These are phyloP conservation scores for Aythya baeri DNA, from an alignment of 2,113 vertebrate species.

Conservation along the genomic window DNA sequence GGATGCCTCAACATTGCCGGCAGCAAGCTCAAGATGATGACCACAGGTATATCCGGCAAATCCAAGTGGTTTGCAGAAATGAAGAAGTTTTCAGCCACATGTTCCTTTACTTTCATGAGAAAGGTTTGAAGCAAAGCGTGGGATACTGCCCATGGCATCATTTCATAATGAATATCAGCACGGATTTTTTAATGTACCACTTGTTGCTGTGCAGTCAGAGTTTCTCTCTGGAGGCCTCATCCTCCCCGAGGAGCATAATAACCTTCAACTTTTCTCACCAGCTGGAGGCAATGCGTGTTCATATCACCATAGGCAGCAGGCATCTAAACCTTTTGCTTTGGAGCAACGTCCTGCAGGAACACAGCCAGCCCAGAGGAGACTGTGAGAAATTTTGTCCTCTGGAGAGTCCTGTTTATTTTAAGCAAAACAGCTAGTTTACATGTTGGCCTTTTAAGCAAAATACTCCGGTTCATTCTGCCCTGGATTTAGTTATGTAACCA, in stretches of 20 bases:
- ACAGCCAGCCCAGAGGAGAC: slow-evolving; percentile 38
- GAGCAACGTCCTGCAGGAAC: slow-evolving; percentile 56
- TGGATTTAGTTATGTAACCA: slow-evolving; percentile 61
- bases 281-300: slow-evolving; percentile 32
- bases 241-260: not conserved
- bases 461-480: slow-evolving; percentile 56
- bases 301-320: not conserved
- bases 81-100: not conserved
- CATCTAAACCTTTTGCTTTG: slow-evolving; percentile 46
- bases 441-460: slow-evolving; percentile 71
- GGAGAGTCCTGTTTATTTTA: slow-evolving; percentile 71
- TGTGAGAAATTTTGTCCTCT: slow-evolving; percentile 68
- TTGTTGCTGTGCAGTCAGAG: not conserved
- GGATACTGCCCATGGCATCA: not conserved
- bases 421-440: slow-evolving; percentile 68
- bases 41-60: not conserved
- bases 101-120: not conserved
- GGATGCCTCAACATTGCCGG: not conserved
- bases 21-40: not conserved
- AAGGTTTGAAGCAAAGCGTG: not conserved
- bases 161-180: not conserved
- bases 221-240: not conserved
- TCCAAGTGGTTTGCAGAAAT: not conserved
- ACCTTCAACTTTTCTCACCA: slow-evolving; percentile 27
- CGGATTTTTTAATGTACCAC: not conserved